Conservation (phyloP, 1,140 invertebrate genomes). For the Macrobrachium rosenbergii region DNA sequence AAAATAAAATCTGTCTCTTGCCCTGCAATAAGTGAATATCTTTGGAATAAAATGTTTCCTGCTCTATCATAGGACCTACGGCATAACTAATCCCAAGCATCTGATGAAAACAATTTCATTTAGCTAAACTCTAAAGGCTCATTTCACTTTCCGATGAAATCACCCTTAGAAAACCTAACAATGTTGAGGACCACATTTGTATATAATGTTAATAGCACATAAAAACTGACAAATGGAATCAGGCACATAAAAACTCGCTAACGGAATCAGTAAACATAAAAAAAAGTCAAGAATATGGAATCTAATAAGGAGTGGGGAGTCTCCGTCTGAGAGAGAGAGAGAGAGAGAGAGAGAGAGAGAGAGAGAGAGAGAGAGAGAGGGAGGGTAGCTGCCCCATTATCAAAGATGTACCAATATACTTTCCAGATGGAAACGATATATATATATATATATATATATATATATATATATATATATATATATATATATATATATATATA, state of each 20-base stretch:
- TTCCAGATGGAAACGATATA: neutral
- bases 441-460: neutral
- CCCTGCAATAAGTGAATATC: too few relatives aligned
- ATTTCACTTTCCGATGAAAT: too few relatives aligned
- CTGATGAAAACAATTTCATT: too few relatives aligned
- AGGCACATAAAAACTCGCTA: neutral
- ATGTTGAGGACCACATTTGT: too few relatives aligned
- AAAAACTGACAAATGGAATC: neutral
- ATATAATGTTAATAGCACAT: neutral
- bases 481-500: neutral
- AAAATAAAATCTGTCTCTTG: too few relatives aligned
- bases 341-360: conserved; percentile 15
- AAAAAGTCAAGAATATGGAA: neutral
- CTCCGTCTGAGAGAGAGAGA: neutral
- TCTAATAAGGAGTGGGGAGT: neutral
- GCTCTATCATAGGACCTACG: too few relatives aligned
- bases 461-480: neutral
- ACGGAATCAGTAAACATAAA: neutral
- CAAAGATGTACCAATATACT: neutral
- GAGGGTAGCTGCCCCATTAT: too few relatives aligned
- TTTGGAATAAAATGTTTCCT: too few relatives aligned
- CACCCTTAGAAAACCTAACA: too few relatives aligned
- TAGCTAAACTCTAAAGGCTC: too few relatives aligned
- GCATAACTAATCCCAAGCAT: too few relatives aligned
- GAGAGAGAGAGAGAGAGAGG: conserved; percentile 12